Evolutionary conservation across 2,888 invertebrate genomes (phyloP), one percentile per base, ranked within the genome.

Genomic region (Galeopsomyia nigrocyanea): DNA sequence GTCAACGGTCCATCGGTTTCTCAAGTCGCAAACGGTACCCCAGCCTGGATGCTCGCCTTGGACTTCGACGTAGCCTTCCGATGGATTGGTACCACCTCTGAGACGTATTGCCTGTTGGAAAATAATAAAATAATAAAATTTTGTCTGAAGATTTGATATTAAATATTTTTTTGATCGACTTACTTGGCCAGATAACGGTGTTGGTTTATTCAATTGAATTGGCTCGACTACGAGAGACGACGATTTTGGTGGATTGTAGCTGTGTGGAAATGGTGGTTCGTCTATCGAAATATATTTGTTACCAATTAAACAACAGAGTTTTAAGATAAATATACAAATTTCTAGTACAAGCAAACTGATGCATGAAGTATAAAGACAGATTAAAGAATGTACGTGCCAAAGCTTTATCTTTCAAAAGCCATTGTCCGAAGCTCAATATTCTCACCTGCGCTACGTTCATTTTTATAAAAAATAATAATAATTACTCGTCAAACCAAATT

Each of bases 1-100:
- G 26, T 84, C 83, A 14, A 88, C 81, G 60, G 84, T 87, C 89
- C 89, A 90, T 64, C 81, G 79, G 47, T 86, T 85, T 65, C 79
- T 84, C 63, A 82, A 77, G 76, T 89, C 89, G 76, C 89, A 89
- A 31, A 89, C 87, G 6, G 87, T 80, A 5, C 89, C 89, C 89
- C 89, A 89, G 1, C 86, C 85, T 21, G 85, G 82, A 69, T 80
- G 79, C 26, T 75, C 75, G 1, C 86, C 85, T 77, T 87, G 85
- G 65, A 87, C 84, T 78, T 88, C 88, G 1, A 88, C 82, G 71
- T 87, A 88, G n/a, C 88, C 88, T 69, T 88, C 87, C 68, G 82
- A 81, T 13, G 85, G 84, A 49, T 82, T 82, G 0, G 82, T 78
- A 16, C 88, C 88, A 19, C 87, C 88, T 57, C 88, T 82, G 46